Base-by-base conservation (phyloP, 2,797 vertebrate species). In the Eulemur coronatus region DNA sequence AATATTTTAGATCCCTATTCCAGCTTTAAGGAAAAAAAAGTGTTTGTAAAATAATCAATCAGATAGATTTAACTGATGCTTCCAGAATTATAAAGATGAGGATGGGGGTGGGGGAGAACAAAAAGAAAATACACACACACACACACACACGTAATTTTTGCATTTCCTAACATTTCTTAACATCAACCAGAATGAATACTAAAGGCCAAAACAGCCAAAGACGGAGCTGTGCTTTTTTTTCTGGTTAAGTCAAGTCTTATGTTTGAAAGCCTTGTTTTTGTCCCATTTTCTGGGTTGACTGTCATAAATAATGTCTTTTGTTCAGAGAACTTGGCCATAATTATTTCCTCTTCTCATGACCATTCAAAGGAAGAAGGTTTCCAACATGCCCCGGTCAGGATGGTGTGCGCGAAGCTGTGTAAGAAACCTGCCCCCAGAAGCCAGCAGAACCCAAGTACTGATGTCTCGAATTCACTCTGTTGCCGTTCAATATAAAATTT, bases 191-290 rank as follows among this genome's bases (percentile, higher is more conserved):
- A 91, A 86, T 59, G 67, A 89, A 12, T 89, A 88, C 61, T 5
- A 69, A 95, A 89, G 28, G n/a, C 20, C 20, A 76, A 43, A 73
- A 28, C 41, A 24, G 67, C 35, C 50, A 96, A 90, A 93, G 73
- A 84, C n/a, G 73, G 87, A 48, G 59, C 28, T 86, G 52, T 76
- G 48, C 33, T 41, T 65, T 80, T 73, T 46, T 46, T 59, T 50
- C 55, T 63, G 55, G 41, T 69, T 24, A 67, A 65, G 52, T 84
- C 15, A 59, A 57, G 57, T 89, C 43, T 84, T 69, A 46, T 41
- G 18, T 86, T 48, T 94, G 94, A 89, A 90, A 91, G 85, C 86
- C 82, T 41, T 41, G 73, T 65, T 93, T 94, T 85, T 86, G 85
- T 95, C 61, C 89, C 52, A 46, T 69, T 96, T 76, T 67, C 81